Base-by-base conservation (phyloP, 1,140 invertebrate genomes). In the Euura lappo region DNA sequence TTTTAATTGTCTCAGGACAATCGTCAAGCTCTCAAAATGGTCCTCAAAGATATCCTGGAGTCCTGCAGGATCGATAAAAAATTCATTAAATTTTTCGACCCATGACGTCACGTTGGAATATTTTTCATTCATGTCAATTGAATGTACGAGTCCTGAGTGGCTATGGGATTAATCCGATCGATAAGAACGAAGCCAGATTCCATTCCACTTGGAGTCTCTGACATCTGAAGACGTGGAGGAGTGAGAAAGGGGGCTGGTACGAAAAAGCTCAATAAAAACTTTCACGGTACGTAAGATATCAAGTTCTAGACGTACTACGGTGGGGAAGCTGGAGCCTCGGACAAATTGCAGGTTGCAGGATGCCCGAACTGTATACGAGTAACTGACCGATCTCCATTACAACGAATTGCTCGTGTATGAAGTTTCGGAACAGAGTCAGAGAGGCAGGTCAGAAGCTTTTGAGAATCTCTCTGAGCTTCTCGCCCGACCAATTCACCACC, bases 401-500 rank as follows among this genome's bases (percentile, higher is more conserved):
- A 8, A 11, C 51, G 51, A 60, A 60, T 60, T 60, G 51, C 13
- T n/a, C 8, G 51, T 60, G 51, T 60, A 60, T 60, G 51, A 60
- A 60, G 51, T 60, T 60, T 60, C 51, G 4, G 3, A 60, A n/a
- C 8, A 60, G 1, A 8, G 51, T 28, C 28, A 28, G 28, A 28
- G 28, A 28, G 28, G 28, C 28, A 28, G 28, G 28, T 28, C 28
- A 28, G 28, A 28, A 11, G 10, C 13, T 60, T 60, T 60, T 60
- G 3, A 8, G 3, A 11, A 3, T 1, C 51, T 6, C 51, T 4
- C 51, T 60, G 8, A 11, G 2, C 13, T n/a, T 60, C 51, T 60
- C 51, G 8, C 51, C 28, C 66, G 42, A 68, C 11, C 66, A 68
- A 68, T 68, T 68, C 66, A 44, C 28, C 66, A 68, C 66, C 66